A percentile compares a stretch with the other conserved stretches of the same genome.
These are phyloP conservation scores for Oreortyx pictus DNA, from an alignment of 2,797 vertebrate genomes.

Conservation along the genomic window DNA sequence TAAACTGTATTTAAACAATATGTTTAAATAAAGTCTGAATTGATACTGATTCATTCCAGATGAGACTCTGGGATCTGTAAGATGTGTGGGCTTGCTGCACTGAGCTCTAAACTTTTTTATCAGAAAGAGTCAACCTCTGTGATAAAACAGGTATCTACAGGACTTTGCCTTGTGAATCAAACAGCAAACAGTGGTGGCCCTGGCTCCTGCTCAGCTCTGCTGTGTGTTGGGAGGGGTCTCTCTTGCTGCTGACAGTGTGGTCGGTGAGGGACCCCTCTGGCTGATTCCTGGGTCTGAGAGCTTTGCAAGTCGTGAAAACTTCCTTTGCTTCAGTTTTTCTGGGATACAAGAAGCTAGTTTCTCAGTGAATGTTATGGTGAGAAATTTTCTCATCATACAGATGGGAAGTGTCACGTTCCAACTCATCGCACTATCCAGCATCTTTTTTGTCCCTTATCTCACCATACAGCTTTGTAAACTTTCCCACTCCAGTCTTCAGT, in stretches of 20 bases:
- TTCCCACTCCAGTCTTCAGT: neutral
- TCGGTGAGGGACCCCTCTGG: neutral
- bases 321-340: constrained; percentile 1
- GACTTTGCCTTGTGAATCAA: neutral
- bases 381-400: neutral
- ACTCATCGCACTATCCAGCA: neutral
- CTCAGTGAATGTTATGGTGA: neutral
- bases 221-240: neutral
- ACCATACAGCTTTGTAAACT: neutral
- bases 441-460: neutral
- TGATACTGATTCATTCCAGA: constrained; percentile 68
- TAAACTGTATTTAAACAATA: constrained; percentile 73
- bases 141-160: neutral
- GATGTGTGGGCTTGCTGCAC: constrained; percentile 31
- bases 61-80: constrained; percentile 44
- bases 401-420: neutral
- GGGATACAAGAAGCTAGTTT: neutral
- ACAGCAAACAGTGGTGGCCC: neutral
- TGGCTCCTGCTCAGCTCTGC: neutral
- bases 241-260: neutral
- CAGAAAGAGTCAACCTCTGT: neutral
- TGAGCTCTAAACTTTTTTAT: neutral
- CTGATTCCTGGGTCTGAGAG: neutral
- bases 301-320: neutral
- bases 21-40: constrained; percentile 69